phyloP scores from a whole-genome alignment of 2,797 vertebrate species.

The Lateolabrax maculatus region DNA sequence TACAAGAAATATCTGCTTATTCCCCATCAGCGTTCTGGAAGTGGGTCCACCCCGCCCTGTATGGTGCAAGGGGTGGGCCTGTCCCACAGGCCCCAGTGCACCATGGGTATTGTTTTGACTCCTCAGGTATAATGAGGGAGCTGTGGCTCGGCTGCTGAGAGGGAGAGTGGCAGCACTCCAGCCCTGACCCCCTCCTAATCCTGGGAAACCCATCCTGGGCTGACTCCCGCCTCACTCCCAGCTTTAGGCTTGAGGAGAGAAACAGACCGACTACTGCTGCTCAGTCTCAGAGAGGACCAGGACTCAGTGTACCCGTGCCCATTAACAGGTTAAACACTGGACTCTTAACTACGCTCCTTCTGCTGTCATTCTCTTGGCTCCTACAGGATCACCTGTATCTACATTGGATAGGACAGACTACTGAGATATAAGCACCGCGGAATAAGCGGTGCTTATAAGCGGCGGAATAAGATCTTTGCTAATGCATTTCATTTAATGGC shows the following conservation, averaged over 20 bases:
- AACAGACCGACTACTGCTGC: conserved; percentile 23
- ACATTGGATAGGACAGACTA: conserved; percentile 29
- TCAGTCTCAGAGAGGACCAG: conserved; percentile 49
- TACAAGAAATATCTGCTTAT: conserved; percentile 1
- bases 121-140: conserved; percentile 83
- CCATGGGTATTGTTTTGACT: conserved; percentile 79
- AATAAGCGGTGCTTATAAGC: too few species aligned
- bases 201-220: conserved; percentile 75
- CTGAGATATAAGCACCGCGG: conserved; percentile 16
- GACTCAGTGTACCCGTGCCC: conserved; percentile 30
- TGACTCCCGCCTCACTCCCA: conserved; percentile 67
- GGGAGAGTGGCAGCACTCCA: conserved; percentile 80
- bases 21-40: conserved; percentile 14
- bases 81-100: conserved; percentile 69
- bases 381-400: conserved; percentile 41
- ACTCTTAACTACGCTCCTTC: conserved; percentile 28
- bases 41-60: conserved; percentile 20
- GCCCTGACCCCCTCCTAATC: conserved; percentile 81
- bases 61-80: conserved; percentile 55
- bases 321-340: conserved; percentile 54
- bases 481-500: conserved; percentile 25
- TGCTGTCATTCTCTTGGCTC: conserved; percentile 29
- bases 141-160: conserved; percentile 80
- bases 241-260: conserved; percentile 52
- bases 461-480: conserved; percentile 10